Evolutionary conservation across 2,888 invertebrate species (phyloP).

Genomic region (Oxyteleia sp.): DNA sequence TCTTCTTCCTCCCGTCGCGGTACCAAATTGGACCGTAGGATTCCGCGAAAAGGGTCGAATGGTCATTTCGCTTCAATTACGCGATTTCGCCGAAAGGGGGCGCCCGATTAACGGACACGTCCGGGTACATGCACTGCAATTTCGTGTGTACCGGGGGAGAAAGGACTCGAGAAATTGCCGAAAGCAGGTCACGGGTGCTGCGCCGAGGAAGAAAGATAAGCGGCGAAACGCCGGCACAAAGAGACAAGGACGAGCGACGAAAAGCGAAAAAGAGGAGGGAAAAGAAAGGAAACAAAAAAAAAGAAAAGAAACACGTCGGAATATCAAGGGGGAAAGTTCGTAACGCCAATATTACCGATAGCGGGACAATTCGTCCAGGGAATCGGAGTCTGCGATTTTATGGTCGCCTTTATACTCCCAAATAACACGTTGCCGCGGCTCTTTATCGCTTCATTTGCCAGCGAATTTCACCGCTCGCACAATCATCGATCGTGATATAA

Average conservation of each 20-base stretch:
- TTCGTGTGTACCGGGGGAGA: conserved; percentile 49
- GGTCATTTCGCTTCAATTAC: conserved; percentile 47
- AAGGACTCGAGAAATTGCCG: conserved; percentile 68
- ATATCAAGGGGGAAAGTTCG: conserved; percentile 52
- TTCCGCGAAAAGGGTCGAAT: conserved; percentile 46
- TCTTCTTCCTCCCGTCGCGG: neutral
- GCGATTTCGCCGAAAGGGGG: conserved; percentile 59
- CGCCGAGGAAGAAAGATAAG: conserved; percentile 49
- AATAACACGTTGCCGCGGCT: conserved; percentile 50
- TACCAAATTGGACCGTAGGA: conserved; percentile 30
- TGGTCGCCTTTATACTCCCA: conserved; percentile 55
- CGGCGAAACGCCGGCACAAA: conserved; percentile 18
- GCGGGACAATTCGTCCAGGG: conserved; percentile 62
- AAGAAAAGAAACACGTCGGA: conserved; percentile 27
- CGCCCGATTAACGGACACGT: conserved; percentile 50
- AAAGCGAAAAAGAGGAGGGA: conserved; percentile 19
- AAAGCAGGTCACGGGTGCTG: conserved; percentile 71
- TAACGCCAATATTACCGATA: conserved; percentile 44
- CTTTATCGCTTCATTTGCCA: conserved; percentile 65
- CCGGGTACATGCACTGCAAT: conserved; percentile 42
- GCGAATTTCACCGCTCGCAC: conserved; percentile 46
- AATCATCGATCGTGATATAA: conserved; percentile 57
- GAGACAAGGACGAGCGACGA: conserved; percentile 52
- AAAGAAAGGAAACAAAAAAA: conserved; percentile 6
- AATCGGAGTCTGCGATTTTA: conserved; percentile 71